Percentiles rank a stretch among this genome's conserved stretches.
Conservation (phyloP, 37 sponge, comb jelly and placozoan species). For the Cladorhizidae sp. region DNA sequence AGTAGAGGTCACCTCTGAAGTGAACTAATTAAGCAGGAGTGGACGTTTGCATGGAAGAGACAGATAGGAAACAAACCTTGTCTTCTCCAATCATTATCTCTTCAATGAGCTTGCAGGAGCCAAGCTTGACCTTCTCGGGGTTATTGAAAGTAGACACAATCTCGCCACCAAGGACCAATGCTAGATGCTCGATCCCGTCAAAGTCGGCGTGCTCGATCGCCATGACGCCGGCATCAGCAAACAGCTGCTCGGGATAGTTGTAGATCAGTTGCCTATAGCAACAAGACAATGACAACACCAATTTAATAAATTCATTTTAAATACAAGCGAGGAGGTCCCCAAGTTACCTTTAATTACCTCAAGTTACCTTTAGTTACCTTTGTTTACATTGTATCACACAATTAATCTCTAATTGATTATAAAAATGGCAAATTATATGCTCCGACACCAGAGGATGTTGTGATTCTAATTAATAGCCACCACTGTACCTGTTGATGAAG, state of each 20-base stretch:
- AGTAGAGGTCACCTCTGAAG: too few relatives aligned
- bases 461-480: too few relatives aligned
- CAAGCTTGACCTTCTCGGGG: constrained; percentile 93
- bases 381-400: too few relatives aligned
- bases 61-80: constrained; percentile 42
- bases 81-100: constrained; percentile 99
- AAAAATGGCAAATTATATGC: too few relatives aligned
- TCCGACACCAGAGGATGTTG: too few relatives aligned
- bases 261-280: constrained; percentile 93
- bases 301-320: too few relatives aligned
- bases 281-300: background rate
- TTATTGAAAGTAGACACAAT: constrained; percentile 98
- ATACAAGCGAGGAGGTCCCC: too few relatives aligned
- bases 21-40: too few relatives aligned
- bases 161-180: constrained; percentile 92
- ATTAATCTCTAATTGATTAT: too few relatives aligned
- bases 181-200: constrained; percentile 96
- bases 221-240: constrained; percentile 97
- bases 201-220: constrained; percentile 99
- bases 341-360: too few relatives aligned
- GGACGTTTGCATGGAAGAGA: too few relatives aligned
- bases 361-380: too few relatives aligned
- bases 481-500: constrained; percentile 89
- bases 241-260: constrained; percentile 99
- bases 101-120: constrained; percentile 95